phyloP scores from a whole-genome alignment of 2,888 invertebrate genomes.

The Drosophila fungiperda region DNA sequence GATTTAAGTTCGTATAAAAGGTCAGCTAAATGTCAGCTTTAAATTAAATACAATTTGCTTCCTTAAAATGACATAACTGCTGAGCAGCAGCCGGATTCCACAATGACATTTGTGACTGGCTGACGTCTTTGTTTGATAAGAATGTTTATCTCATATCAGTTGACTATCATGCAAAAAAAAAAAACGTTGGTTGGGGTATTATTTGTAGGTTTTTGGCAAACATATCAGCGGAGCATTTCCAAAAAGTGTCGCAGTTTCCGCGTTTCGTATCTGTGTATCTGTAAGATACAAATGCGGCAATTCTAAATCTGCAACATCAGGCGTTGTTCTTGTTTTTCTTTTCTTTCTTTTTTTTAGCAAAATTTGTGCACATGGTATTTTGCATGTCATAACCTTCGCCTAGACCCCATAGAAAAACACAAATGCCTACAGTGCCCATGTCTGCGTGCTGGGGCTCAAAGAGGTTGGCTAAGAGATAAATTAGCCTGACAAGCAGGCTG shows the following conservation, averaged over 20 bases:
- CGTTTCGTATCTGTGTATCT: conserved; percentile 35
- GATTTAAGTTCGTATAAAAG: conserved; percentile 27
- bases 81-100: conserved; percentile 19
- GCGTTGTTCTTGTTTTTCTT: conserved; percentile 17
- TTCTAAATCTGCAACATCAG: conserved; percentile 33
- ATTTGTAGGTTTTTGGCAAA: conserved; percentile 52
- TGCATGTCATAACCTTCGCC: conserved; percentile 78
- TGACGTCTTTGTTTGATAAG: conserved; percentile 46
- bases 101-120: conserved; percentile 39
- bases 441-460: conserved; percentile 37
- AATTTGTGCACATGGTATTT: conserved; percentile 52
- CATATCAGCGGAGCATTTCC: conserved; percentile 62
- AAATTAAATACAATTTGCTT: conserved; percentile 70
- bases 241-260: conserved; percentile 62
- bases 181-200: neutral
- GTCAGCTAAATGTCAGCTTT: conserved; percentile 37
- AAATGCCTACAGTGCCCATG: conserved; percentile 25
- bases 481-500: conserved; percentile 64
- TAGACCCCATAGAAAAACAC: conserved; percentile 63
- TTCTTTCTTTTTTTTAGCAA: conserved; percentile 30
- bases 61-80: conserved; percentile 46
- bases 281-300: conserved; percentile 78
- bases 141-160: conserved; percentile 7
- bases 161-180: conserved; percentile 8
- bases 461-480: conserved; percentile 69